These are phyloP conservation scores for Harmothoe impar DNA, from an alignment of 2,888 invertebrate species.

Conservation along the genomic window DNA sequence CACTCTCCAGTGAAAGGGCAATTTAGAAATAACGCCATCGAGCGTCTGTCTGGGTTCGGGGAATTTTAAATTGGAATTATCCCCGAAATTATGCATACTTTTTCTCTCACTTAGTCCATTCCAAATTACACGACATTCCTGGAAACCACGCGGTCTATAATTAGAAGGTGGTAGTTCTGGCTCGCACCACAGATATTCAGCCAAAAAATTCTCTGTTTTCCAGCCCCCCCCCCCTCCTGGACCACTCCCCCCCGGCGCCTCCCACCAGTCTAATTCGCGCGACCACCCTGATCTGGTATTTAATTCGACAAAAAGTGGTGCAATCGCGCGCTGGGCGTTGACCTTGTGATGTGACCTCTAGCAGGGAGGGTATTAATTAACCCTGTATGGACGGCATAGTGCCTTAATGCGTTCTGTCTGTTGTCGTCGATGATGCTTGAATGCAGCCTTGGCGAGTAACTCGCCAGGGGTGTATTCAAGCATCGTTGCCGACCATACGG, in stretches of 20 bases:
- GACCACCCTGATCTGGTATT: not conserved
- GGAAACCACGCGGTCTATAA: not conserved
- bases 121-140: not conserved
- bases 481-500: no score
- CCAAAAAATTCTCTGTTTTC: not conserved
- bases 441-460: no score
- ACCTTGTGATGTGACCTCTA: slow-evolving; percentile 1
- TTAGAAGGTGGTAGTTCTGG: not conserved
- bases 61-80: no score
- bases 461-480: no score
- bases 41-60: no score
- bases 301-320: not conserved
- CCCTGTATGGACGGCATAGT: no score
- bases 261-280: not conserved
- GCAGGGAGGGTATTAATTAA: not conserved
- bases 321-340: not conserved
- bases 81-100: no score
- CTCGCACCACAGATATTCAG: not conserved
- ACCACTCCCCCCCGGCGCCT: not conserved
- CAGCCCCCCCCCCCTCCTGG: not conserved
- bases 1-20: no score
- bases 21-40: no score
- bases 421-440: no score
- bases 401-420: no score
- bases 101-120: not conserved